A percentile compares a stretch with the other conserved stretches of the same genome.
These are phyloP conservation scores for Australoheros facetus DNA, from an alignment of 2,797 vertebrate genomes.

Conservation along the genomic window DNA sequence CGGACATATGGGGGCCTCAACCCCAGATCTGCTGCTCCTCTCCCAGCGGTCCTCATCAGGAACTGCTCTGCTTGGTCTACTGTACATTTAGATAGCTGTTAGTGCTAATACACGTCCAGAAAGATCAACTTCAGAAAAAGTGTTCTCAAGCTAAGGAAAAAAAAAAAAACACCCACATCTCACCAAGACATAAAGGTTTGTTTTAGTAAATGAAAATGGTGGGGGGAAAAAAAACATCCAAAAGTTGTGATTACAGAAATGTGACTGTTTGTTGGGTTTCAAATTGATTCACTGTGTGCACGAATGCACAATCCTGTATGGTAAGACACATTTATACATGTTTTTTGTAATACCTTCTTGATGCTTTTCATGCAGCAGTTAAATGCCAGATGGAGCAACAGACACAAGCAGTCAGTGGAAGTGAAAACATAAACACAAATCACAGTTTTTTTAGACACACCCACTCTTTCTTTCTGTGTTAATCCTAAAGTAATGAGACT, in stretches of 20 bases:
- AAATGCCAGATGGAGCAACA: neutral
- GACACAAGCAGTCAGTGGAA: neutral
- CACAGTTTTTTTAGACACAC: neutral
- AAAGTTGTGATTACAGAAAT: neutral
- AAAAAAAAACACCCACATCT: no score
- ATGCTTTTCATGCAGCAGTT: neutral
- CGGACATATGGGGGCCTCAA: constrained; percentile 45
- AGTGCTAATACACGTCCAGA: constrained; percentile 7
- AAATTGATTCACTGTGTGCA: neutral
- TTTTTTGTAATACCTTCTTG: neutral
- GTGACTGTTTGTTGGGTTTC: neutral
- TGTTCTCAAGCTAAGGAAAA: neutral
- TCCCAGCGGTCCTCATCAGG: constrained; percentile 64
- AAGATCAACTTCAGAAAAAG: constrained; percentile 2
- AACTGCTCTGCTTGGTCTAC: constrained; percentile 27
- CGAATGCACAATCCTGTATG: neutral
- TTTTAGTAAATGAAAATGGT: neutral
- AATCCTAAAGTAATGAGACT: neutral
- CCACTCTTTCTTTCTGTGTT: neutral
- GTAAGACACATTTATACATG: neutral
- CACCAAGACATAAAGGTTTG: neutral
- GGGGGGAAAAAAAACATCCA: neutral
- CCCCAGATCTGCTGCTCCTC: constrained; percentile 47
- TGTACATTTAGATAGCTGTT: constrained; percentile 28
- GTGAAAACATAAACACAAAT: constrained; percentile 4